Conservation (phyloP, 2,113 vertebrate species). For the Halcyon malimbica region DNA sequence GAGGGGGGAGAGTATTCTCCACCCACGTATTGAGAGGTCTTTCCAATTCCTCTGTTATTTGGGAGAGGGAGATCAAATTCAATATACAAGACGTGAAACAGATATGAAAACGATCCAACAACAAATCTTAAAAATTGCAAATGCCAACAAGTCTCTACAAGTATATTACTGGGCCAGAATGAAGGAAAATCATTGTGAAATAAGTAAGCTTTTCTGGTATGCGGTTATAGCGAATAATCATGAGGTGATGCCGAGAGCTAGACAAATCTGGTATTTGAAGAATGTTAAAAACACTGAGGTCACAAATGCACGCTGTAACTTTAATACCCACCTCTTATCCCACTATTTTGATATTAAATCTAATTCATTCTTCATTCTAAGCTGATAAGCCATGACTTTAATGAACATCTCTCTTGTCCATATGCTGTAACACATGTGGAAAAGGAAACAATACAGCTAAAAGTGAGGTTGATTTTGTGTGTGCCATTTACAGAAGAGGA, state of each 20-base stretch:
- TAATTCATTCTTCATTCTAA: constrained; percentile 42
- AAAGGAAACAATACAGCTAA: not conserved
- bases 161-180: constrained; percentile 36
- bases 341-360: constrained; percentile 45
- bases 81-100: constrained; percentile 44
- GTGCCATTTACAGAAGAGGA: not conserved
- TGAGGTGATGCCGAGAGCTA: constrained; percentile 55
- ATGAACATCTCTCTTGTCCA: not conserved
- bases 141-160: constrained; percentile 50
- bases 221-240: constrained; percentile 63
- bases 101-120: constrained; percentile 35
- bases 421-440: not conserved
- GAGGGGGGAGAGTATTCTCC: not conserved
- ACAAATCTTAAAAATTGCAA: constrained; percentile 61
- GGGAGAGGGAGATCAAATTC: constrained; percentile 17
- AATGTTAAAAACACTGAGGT: constrained; percentile 50
- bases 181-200: constrained; percentile 64
- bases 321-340: constrained; percentile 43
- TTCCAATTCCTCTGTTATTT: constrained; percentile 24
- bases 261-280: constrained; percentile 60
- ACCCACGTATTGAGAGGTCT: not conserved
- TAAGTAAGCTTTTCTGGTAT: constrained; percentile 68
- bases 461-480: not conserved
- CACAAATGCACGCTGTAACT: constrained; percentile 44
- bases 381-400: not conserved